Percentiles rank a stretch among this genome's conserved stretches.
Conservation (phyloP, 2,888 invertebrate genomes). For the Rotaria magnacalcarata region DNA sequence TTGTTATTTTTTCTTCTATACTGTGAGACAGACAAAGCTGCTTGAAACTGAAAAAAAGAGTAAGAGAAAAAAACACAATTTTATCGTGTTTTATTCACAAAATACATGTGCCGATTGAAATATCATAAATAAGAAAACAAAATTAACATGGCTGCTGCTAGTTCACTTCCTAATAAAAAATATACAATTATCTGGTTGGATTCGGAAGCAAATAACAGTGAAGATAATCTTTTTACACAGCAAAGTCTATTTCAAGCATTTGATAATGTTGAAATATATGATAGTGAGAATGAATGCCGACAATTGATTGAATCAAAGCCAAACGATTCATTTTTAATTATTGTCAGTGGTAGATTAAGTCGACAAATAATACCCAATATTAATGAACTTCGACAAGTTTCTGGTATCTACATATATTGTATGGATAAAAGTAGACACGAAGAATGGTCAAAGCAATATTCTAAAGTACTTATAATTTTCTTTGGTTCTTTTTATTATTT, state of each 20-base stretch:
- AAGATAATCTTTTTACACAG: background rate
- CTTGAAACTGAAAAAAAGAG: too few species aligned
- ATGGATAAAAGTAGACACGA: background rate
- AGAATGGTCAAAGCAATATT: background rate
- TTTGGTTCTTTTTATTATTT: background rate
- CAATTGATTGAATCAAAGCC: background rate
- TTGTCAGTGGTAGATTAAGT: background rate
- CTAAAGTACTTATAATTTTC: background rate
- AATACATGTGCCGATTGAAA: background rate
- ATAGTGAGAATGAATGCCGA: background rate
- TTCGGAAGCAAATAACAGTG: background rate
- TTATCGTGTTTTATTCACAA: too few species aligned
- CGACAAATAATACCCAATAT: background rate
- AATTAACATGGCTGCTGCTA: background rate
- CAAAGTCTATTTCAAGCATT: background rate
- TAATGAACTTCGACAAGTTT: background rate
- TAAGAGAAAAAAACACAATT: background rate
- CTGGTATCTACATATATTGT: background rate
- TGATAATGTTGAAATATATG: background rate
- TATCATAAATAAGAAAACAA: background rate
- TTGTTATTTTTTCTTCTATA: too few species aligned
- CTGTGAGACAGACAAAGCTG: too few species aligned
- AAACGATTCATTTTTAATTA: background rate
- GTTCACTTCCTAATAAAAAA: background rate
- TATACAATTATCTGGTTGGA: background rate